These are phyloP conservation scores for Hyphantria cunea DNA, from an alignment of 1,140 invertebrate genomes.

Conservation along the genomic window DNA sequence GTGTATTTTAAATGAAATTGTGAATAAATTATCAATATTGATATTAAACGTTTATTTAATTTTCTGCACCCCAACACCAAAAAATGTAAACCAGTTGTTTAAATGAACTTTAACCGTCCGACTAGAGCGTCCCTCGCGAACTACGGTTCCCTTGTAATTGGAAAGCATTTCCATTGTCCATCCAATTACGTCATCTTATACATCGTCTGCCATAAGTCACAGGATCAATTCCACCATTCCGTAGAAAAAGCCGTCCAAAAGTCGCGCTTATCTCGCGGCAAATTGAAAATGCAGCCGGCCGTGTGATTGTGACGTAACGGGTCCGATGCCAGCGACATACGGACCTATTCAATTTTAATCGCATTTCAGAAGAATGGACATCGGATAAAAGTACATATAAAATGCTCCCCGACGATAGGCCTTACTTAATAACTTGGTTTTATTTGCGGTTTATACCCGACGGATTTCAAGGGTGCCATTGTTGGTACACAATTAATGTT, in stretches of 20 bases:
- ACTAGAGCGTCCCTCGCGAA: conserved; percentile 5
- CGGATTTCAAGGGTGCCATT: conserved; percentile 70
- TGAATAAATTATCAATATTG: conserved; percentile 82
- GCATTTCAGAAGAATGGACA: conserved; percentile 79
- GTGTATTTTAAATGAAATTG: conserved; percentile 82
- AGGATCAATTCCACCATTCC: conserved; percentile 75
- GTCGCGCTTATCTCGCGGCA: conserved; percentile 75
- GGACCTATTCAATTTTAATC: conserved; percentile 81
- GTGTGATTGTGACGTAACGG: conserved; percentile 78
- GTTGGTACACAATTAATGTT: conserved; percentile 69
- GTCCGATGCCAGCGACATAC: conserved; percentile 67
- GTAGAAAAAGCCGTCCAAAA: conserved; percentile 76
- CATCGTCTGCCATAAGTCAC: conserved; percentile 68
- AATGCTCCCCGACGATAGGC: conserved; percentile 63
- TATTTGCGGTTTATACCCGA: conserved; percentile 68
- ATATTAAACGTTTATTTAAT: conserved; percentile 59
- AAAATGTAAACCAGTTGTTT: conserved; percentile 14
- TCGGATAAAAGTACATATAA: conserved; percentile 76
- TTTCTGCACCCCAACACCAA: conserved; percentile 5
- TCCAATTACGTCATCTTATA: conserved; percentile 59
- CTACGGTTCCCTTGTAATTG: conserved; percentile 41
- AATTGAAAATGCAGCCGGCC: conserved; percentile 79
- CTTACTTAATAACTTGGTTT: conserved; percentile 71
- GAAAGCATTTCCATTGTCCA: conserved; percentile 67
- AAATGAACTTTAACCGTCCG: conserved; percentile 15